Base-by-base conservation (phyloP, 2,888 invertebrate species). In the Conus canariensis region DNA sequence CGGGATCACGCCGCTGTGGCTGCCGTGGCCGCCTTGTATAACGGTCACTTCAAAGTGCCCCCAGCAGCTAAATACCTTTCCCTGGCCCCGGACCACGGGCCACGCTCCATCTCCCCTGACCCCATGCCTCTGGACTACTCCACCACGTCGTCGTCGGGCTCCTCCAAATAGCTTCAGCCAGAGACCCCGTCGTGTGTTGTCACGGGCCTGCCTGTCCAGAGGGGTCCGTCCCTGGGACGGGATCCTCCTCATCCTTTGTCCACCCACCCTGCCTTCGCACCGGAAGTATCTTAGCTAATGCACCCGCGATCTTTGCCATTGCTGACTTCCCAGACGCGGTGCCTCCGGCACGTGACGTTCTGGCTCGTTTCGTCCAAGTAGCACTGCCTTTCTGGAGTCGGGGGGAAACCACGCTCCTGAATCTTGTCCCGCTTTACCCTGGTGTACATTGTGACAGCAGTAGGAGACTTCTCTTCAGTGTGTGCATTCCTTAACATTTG, bases 111-210 rank as follows among this genome's bases (percentile, higher is more conserved):
- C 14, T 89, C 89, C 22, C 89, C 89, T 7, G 89, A 89, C n/a
- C 89, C 89, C 19, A 92, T 92, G 92, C 92, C 92, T 14, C 83
- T 92, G 90, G 92, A 92, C 87, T 92, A 92, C 64, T 92, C 92
- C 6, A 91, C 91, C 80, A 90, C 91, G 4, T 92, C 92, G 1
- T 92, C 91, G 19, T 91, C 91, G 19, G 89, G 89, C 12, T 67
- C 85, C 60, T 83, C 82, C 82, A 83, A 83, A 58, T 83, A 83
- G 82, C 77, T 80, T 30, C 14, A 7, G 16, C 85, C 85, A 58
- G 10, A 58, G n/a, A 22, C 14, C n/a, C 14, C n/a, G 60, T 60
- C 85, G 12, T n/a, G 64, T 14, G 64, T 64, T 64, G 12, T 64
- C 64, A 16, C n/a, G 9, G 12, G 16, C 14, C 85, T 85, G 59